Evolutionary conservation across 2,797 vertebrate genomes (phyloP), one percentile per base, ranked within the genome.

Genomic region (Pantherophis alleghaniensis): DNA sequence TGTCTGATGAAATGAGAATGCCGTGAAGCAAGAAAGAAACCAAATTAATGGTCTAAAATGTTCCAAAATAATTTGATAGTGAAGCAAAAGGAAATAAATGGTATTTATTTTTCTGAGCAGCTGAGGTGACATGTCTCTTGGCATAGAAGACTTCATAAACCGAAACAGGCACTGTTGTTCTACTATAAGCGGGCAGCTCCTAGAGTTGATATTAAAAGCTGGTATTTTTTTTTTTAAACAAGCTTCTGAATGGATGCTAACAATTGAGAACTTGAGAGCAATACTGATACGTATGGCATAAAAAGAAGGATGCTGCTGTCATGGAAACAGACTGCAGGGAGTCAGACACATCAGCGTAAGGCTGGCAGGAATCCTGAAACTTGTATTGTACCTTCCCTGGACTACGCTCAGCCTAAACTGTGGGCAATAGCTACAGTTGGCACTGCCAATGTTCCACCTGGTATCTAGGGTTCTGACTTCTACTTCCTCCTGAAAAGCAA

Each of bases 301-400:
- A 91, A 89, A 53, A 87, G 74, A 61, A 94, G 90, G 92, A 69
- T 87, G 2, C 1, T 24, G 66, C 59, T 93, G 87, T 90, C 90
- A 92, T 93, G 32, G 74, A 91, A 93, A 93, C 90, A 56, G 69
- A 93, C 61, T 63, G 87, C 51, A 51, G 59, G 87, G 90, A 88
- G 9, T 56, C 61, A 83, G 66, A 55, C n/a, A 66, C 26, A 83
- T 28, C 63, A 22, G 57, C 10, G n/a, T 47, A 57, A 57, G 51
- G 47, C 57, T 56, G 59, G 83, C 87, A 89, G 57, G 59, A 47
- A 57, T 89, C 53, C 53, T 26, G 32, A 90, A 20, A 13, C 37
- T 90, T 12, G 89, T 83, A 63, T 87, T 2, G 2, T 37, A 42
- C 14, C 16, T 88, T 92, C 32, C 9, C 24, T 59, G 24, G 55